Evolutionary conservation across 2,888 invertebrate species (phyloP).

Genomic region (Phortica magna): DNA sequence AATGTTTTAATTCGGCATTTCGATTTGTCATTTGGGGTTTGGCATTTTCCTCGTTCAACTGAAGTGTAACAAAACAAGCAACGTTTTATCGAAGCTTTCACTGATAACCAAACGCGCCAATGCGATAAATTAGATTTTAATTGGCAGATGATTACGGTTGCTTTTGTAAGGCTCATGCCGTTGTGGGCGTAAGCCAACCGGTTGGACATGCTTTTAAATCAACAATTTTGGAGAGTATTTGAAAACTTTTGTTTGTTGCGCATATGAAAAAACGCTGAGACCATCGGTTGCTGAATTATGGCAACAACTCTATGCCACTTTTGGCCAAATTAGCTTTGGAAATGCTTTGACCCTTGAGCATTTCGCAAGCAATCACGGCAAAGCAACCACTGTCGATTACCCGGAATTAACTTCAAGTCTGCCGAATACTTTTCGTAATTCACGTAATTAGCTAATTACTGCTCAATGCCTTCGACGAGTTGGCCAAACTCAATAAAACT

Average conservation of each 20-base stretch:
- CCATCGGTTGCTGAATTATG: too few relatives aligned
- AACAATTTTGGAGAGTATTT: too few relatives aligned
- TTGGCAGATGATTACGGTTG: neutral
- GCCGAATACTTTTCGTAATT: neutral
- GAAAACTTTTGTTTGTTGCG: too few relatives aligned
- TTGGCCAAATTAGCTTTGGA: neutral
- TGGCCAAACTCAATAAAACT: neutral
- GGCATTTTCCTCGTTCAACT: neutral
- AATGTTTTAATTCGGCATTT: conserved; percentile 1
- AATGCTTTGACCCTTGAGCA: neutral
- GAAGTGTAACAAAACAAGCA: too few relatives aligned
- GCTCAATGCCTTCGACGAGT: neutral
- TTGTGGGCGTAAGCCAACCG: too few relatives aligned
- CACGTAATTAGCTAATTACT: neutral
- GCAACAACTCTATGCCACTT: too few relatives aligned
- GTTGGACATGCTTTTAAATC: neutral
- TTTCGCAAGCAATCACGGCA: neutral
- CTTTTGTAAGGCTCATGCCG: too few relatives aligned
- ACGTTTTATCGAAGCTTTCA: too few relatives aligned
- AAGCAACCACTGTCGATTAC: too few relatives aligned
- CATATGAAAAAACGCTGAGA: too few relatives aligned
- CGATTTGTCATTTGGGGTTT: conserved; percentile 20
- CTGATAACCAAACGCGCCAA: neutral
- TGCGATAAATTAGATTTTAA: neutral
- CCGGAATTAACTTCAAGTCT: neutral